These are phyloP conservation scores for Urocyon cinereoargenteus DNA, from an alignment of 2,797 vertebrate species.

Conservation along the genomic window DNA sequence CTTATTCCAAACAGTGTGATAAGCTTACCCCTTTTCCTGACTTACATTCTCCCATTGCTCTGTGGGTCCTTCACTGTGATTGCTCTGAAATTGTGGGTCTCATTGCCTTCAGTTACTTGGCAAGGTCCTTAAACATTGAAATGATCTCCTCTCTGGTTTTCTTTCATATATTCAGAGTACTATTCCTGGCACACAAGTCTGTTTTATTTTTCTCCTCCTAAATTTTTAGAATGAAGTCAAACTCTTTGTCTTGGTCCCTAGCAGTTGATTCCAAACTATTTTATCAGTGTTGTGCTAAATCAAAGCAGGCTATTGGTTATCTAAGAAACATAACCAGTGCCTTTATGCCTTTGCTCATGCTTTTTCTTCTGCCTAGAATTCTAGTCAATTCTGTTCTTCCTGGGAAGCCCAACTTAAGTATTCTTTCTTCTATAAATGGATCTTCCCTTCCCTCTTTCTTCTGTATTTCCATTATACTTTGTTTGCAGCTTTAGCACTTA, in stretches of 20 bases:
- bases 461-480: conserved; percentile 34
- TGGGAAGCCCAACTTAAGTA: neutral
- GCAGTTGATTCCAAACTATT: neutral
- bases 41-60: neutral
- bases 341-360: neutral
- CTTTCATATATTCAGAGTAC: neutral
- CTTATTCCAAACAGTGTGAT: neutral
- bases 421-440: neutral
- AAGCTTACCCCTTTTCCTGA: neutral
- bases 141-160: neutral
- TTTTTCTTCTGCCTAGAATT: conserved; percentile 32
- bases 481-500: neutral
- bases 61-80: neutral
- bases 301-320: neutral
- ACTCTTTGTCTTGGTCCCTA: conserved; percentile 35
- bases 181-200: neutral
- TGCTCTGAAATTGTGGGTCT: conserved; percentile 31
- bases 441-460: neutral
- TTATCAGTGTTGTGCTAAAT: conserved; percentile 42
- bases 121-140: neutral
- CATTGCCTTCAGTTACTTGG: conserved; percentile 16
- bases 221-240: conserved; percentile 53
- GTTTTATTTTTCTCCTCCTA: conserved; percentile 19
- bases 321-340: neutral
- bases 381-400: neutral